Percentiles rank a stretch among this genome's conserved stretches.
Evolutionary conservation across 1,140 invertebrate species (phyloP).

Genomic region (Heterodera carotae): DNA sequence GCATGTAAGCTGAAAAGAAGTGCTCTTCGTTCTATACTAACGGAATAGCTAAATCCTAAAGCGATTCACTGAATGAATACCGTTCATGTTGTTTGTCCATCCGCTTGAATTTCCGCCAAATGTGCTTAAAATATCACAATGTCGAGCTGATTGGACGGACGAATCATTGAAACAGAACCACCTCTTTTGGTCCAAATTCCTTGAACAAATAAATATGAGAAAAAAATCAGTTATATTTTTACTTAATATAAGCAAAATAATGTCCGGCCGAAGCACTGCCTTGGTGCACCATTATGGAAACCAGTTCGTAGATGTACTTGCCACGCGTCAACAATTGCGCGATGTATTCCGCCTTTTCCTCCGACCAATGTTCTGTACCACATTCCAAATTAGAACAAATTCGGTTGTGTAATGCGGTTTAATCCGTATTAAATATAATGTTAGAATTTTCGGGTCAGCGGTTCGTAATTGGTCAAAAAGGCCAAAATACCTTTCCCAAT

Average conservation of each 20-base stretch:
- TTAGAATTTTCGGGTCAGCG: no score
- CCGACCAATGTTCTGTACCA: conserved; percentile 66
- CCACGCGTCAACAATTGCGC: conserved; percentile 67
- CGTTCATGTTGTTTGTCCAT: conserved; percentile 75
- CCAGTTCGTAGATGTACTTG: conserved; percentile 82
- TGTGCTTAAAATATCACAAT: conserved; percentile 79
- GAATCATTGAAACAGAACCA: conserved; percentile 73
- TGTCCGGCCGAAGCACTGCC: conserved; percentile 87
- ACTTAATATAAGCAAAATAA: conserved; percentile 91
- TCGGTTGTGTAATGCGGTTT: no score
- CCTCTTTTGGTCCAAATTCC: conserved; percentile 69
- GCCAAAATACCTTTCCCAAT: no score
- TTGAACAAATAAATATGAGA: conserved; percentile 51
- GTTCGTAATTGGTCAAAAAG: no score
- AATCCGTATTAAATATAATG: no score
- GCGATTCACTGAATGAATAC: conserved; percentile 79
- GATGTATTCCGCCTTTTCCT: conserved; percentile 73
- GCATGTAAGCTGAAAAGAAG: conserved; percentile 67
- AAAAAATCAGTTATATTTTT: conserved; percentile 62
- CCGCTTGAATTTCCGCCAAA: conserved; percentile 74
- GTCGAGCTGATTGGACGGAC: conserved; percentile 67
- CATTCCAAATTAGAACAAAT: background rate
- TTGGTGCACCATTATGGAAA: conserved; percentile 89
- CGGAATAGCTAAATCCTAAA: conserved; percentile 71
- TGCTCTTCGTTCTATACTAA: conserved; percentile 73